These are phyloP conservation scores for Cheilosia urbana DNA, from an alignment of 2,888 invertebrate genomes.

Conservation along the genomic window DNA sequence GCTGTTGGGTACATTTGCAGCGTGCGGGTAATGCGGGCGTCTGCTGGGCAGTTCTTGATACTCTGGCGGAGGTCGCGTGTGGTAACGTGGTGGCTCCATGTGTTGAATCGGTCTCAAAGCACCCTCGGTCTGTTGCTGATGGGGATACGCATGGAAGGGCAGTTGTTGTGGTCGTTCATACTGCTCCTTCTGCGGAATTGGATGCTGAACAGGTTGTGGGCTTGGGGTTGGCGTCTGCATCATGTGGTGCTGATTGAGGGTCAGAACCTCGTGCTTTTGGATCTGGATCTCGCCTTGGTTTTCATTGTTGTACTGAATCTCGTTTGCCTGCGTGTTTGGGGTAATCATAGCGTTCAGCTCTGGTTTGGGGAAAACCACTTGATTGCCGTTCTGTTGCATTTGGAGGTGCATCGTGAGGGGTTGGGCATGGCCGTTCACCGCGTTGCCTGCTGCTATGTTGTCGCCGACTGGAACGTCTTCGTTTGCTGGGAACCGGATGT, in stretches of 20 bases:
- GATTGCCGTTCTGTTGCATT: slow-evolving; percentile 80
- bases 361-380: slow-evolving; percentile 81
- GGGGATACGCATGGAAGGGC: slow-evolving; percentile 78
- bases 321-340: slow-evolving; percentile 60
- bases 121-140: slow-evolving; percentile 83
- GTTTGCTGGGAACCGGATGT: slow-evolving; percentile 82
- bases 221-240: slow-evolving; percentile 76
- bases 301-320: slow-evolving; percentile 51
- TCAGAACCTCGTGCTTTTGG: slow-evolving; percentile 82
- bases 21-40: slow-evolving; percentile 37
- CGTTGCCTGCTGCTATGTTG: slow-evolving; percentile 74
- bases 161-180: slow-evolving; percentile 57
- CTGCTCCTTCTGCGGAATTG: slow-evolving; percentile 41
- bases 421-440: slow-evolving; percentile 82
- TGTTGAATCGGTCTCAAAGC: slow-evolving; percentile 84
- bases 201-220: slow-evolving; percentile 15
- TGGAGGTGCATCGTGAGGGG: slow-evolving; percentile 80
- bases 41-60: slow-evolving; percentile 71
- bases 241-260: slow-evolving; percentile 80
- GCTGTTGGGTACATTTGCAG: slow-evolving; percentile 34
- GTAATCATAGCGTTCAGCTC: slow-evolving; percentile 52
- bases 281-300: slow-evolving; percentile 78
- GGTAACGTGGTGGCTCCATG: slow-evolving; percentile 82
- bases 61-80: slow-evolving; percentile 51
- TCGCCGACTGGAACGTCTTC: slow-evolving; percentile 79